Percentiles rank a stretch among this genome's conserved stretches.
Evolutionary conservation across 1,140 invertebrate species (phyloP).

Genomic region (Arctopsyche grandis): DNA sequence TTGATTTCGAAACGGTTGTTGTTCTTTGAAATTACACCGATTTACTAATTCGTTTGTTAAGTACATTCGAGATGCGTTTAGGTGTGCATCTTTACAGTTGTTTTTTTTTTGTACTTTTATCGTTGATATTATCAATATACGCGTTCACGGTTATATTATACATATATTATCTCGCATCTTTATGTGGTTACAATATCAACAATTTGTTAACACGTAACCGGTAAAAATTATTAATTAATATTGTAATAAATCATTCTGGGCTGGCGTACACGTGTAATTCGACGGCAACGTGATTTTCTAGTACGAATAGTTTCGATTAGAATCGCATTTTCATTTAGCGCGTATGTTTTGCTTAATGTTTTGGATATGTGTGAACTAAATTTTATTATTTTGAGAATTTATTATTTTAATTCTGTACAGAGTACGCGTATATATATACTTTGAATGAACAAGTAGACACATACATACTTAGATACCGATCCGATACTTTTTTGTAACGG

Average conservation of each 20-base stretch:
- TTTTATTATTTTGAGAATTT: too few species aligned
- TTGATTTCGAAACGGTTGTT: background rate
- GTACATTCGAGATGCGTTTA: too few species aligned
- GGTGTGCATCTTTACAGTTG: too few species aligned
- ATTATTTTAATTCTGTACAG: too few species aligned
- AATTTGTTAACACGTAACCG: conserved; percentile 26
- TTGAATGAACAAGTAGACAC: too few species aligned
- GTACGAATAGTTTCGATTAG: background rate
- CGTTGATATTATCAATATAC: conserved; percentile 17
- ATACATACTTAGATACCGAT: too few species aligned
- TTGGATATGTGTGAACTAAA: too few species aligned
- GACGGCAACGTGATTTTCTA: background rate
- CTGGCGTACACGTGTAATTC: conserved; percentile 5
- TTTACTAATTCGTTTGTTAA: too few species aligned
- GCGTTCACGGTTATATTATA: background rate
- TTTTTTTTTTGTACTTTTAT: background rate
- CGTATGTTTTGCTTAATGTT: too few species aligned
- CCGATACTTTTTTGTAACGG: too few species aligned
- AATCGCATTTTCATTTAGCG: too few species aligned
- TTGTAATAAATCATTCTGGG: conserved; percentile 12
- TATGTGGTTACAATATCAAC: conserved; percentile 25
- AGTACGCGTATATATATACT: too few species aligned
- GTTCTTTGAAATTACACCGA: background rate
- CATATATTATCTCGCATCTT: conserved; percentile 3
- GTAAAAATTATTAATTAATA: conserved; percentile 26